A percentile compares a stretch with the other conserved stretches of the same genome.
Evolutionary conservation across 2,888 invertebrate genomes (phyloP).

Genomic region (Acronicta psi): DNA sequence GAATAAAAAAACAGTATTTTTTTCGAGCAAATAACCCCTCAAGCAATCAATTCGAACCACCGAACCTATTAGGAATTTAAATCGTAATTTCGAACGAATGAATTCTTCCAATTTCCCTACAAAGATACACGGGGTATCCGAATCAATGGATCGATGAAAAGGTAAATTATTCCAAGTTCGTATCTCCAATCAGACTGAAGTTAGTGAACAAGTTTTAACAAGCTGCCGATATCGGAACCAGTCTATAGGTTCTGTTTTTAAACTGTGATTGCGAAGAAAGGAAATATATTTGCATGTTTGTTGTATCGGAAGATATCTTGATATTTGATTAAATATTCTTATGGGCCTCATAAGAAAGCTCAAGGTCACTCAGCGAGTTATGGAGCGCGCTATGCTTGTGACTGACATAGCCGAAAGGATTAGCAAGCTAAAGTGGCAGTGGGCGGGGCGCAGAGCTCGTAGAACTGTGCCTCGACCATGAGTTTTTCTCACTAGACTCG

Average conservation of each 20-base stretch:
- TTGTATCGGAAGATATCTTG: background rate
- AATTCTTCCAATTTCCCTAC: conserved; percentile 36
- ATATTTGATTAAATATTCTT: background rate
- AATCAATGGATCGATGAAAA: conserved; percentile 40
- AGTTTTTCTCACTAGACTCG: too few relatives aligned
- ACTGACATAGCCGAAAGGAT: too few relatives aligned
- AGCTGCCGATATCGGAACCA: conserved; percentile 29
- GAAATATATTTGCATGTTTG: too few relatives aligned
- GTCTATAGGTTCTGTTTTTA: conserved; percentile 2
- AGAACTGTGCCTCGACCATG: too few relatives aligned
- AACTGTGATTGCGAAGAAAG: background rate
- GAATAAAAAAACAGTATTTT: too few relatives aligned
- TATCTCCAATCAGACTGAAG: conserved; percentile 45
- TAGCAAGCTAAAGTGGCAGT: too few relatives aligned
- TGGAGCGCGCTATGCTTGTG: too few relatives aligned
- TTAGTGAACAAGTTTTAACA: conserved; percentile 49
- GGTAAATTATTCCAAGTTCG: conserved; percentile 43
- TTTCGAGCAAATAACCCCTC: too few relatives aligned
- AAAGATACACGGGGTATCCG: conserved; percentile 25
- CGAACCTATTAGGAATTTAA: conserved; percentile 27
- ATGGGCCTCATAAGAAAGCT: too few relatives aligned
- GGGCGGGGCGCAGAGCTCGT: too few relatives aligned
- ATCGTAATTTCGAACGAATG: conserved; percentile 14
- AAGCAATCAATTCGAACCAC: conserved; percentile 3
- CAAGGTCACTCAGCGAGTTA: too few relatives aligned